phyloP scores from a whole-genome alignment of 2,113 vertebrate species.

The Salvelinus alpinus region DNA sequence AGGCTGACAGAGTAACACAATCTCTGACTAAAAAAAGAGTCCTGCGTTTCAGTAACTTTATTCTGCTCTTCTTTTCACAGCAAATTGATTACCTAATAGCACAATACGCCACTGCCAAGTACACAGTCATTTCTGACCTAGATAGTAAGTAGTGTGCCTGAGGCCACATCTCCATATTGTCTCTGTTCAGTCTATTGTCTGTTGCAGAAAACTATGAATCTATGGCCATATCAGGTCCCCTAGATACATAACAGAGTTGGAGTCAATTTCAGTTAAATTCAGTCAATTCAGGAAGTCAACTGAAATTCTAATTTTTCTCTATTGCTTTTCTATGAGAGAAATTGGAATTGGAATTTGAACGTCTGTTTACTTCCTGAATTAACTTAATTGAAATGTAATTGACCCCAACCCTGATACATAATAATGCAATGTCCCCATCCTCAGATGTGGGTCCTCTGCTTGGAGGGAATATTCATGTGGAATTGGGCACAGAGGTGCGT shows the following conservation, averaged over 20 bases:
- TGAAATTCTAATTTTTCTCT: too few relatives aligned
- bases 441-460: slow-evolving; percentile 85
- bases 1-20: neutral
- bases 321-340: too few relatives aligned
- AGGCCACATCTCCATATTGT: neutral
- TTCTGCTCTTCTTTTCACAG: slow-evolving; percentile 62
- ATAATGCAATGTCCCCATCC: neutral
- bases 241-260: too few relatives aligned
- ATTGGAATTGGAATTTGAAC: too few relatives aligned
- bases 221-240: too few relatives aligned
- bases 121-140: slow-evolving; percentile 85
- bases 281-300: too few relatives aligned
- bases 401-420: too few relatives aligned
- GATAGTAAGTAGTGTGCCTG: slow-evolving; percentile 81
- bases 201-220: too few relatives aligned
- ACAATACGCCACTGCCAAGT: slow-evolving; percentile 85
- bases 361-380: too few relatives aligned
- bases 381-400: too few relatives aligned
- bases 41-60: slow-evolving; percentile 9
- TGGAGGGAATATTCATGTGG: slow-evolving; percentile 79
- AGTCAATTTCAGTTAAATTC: too few relatives aligned
- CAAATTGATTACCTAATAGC: slow-evolving; percentile 89
- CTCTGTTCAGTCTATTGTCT: neutral
- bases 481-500: slow-evolving; percentile 78
- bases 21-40: too few relatives aligned